Conservation (phyloP, 2,797 vertebrate species). For the Malacoctenus gilli region DNA sequence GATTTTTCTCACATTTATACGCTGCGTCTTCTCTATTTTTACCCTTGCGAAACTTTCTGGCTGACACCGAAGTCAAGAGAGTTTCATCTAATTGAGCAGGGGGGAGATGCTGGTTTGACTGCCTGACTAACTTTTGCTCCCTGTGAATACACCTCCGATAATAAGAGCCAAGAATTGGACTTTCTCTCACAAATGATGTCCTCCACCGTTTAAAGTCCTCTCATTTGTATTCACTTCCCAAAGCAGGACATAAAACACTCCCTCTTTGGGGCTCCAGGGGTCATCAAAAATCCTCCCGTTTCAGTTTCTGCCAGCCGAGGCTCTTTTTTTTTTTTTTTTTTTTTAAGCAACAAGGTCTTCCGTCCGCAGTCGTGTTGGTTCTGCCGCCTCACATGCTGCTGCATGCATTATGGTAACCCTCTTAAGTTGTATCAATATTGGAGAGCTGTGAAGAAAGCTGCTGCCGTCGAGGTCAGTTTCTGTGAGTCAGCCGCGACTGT, state of each 20-base stretch:
- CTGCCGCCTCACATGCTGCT: not conserved
- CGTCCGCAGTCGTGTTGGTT: not conserved
- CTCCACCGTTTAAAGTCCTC: not conserved
- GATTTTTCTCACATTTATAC: not conserved
- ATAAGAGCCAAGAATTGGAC: not conserved
- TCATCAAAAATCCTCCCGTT: not conserved
- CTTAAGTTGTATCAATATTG: not conserved
- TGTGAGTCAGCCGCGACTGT: not conserved
- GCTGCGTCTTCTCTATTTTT: not conserved
- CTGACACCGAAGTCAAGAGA: not conserved
- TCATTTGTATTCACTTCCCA: conserved; percentile 6
- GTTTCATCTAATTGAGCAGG: conserved; percentile 6
- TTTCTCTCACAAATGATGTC: not conserved
- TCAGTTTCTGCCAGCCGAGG: not conserved
- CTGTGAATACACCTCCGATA: not conserved
- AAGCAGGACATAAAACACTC: not conserved
- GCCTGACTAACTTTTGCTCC: conserved; percentile 8
- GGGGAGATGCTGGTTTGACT: conserved; percentile 2
- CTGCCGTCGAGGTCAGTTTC: not conserved
- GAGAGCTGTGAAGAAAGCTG: not conserved
- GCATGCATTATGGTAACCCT: not conserved
- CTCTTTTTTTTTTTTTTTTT: too few relatives aligned
- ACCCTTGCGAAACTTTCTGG: not conserved
- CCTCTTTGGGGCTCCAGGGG: not conserved
- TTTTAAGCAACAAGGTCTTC: not conserved